Evolutionary conservation across 2,888 invertebrate species (phyloP).

Genomic region (Melipona bicolor): DNA sequence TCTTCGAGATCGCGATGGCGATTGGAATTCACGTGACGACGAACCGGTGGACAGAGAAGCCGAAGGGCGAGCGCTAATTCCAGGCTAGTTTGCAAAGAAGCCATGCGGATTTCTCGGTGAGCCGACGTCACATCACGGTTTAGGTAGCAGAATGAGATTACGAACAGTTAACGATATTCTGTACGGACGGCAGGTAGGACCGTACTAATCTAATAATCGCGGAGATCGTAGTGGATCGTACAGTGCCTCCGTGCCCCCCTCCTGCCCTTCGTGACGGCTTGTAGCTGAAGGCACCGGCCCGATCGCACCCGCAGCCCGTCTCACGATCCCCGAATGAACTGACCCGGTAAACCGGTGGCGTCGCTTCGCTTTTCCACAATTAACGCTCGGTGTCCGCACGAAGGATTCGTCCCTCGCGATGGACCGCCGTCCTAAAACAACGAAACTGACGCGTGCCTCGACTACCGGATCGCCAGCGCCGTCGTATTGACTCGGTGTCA

Average conservation of each 20-base stretch:
- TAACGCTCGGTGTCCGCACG: constrained; percentile 64
- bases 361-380: constrained; percentile 70
- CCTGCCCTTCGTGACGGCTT: constrained; percentile 22
- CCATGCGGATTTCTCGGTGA: constrained; percentile 61
- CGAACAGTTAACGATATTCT: constrained; percentile 73
- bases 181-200: constrained; percentile 66
- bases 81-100: constrained; percentile 62
- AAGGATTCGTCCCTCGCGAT: constrained; percentile 64
- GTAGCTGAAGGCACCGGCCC: constrained; percentile 4
- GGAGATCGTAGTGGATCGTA: constrained; percentile 55
- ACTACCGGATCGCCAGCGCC: constrained; percentile 49
- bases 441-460: constrained; percentile 71
- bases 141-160: constrained; percentile 65
- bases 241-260: constrained; percentile 24
- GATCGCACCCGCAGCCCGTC: constrained; percentile 44
- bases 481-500: constrained; percentile 2
- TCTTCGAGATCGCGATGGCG: background rate
- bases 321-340: constrained; percentile 60
- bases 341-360: constrained; percentile 56
- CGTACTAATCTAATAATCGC: constrained; percentile 73
- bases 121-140: constrained; percentile 61
- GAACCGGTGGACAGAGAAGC: constrained; percentile 9
- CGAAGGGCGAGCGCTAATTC: constrained; percentile 45
- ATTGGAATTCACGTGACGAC: background rate
- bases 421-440: constrained; percentile 75